Conservation (phyloP, 2,888 invertebrate genomes). For the Stratiomys singularior region DNA sequence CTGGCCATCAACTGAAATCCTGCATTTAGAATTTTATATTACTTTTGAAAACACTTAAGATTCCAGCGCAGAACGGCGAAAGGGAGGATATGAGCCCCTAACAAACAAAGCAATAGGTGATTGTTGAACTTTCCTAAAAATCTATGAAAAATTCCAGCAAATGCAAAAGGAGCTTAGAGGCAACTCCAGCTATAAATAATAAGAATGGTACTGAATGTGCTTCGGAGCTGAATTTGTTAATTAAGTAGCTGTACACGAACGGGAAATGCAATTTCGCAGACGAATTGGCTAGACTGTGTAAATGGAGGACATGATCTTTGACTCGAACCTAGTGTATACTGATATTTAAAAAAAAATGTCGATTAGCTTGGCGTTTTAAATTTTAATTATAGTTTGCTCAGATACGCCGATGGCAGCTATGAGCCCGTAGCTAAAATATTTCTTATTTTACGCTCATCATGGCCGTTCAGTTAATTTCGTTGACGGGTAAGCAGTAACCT, state of each 20-base stretch:
- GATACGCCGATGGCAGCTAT: not conserved
- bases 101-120: not conserved
- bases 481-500: not conserved
- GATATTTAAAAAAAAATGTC: not conserved
- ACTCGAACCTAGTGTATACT: not conserved
- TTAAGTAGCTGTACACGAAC: not conserved
- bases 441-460: constrained; percentile 3
- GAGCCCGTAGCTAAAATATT: not conserved
- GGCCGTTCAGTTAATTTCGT: not conserved
- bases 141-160: not conserved
- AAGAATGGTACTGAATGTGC: no score
- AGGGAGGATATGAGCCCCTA: not conserved
- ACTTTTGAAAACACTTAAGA: constrained; percentile 3
- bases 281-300: not conserved
- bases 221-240: not conserved
- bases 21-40: not conserved
- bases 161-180: not conserved
- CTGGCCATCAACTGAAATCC: not conserved
- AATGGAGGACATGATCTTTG: not conserved
- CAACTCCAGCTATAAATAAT: no score
- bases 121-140: not conserved
- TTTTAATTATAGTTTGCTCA: not conserved
- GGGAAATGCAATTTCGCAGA: not conserved
- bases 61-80: not conserved
- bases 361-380: constrained; percentile 4